phyloP scores from a whole-genome alignment of 2,113 vertebrate genomes.

The Halcyon senegalensis region DNA sequence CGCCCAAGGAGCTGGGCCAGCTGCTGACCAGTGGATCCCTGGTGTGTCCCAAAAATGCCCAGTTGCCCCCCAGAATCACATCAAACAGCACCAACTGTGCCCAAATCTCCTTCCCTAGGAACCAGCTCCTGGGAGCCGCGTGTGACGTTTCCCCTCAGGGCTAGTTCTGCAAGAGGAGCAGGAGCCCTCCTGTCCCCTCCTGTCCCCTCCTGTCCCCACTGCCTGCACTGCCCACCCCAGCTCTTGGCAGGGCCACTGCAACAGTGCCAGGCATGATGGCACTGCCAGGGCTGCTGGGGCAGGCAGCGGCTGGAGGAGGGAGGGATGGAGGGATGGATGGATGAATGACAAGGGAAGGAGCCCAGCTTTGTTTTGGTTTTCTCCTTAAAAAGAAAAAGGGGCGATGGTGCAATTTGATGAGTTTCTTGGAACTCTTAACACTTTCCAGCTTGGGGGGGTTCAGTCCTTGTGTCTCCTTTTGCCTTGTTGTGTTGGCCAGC shows the following conservation, averaged over 20 bases:
- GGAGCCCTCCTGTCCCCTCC: background rate
- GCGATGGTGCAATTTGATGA: background rate
- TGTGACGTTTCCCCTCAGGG: background rate
- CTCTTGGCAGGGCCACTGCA: background rate
- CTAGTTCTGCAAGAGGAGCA: background rate
- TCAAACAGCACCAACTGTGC: rapidly evolving
- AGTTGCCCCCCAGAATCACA: background rate
- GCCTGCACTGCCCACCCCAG: background rate
- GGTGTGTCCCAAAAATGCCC: background rate
- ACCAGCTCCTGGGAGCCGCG: background rate
- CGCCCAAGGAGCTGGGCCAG: rapidly evolving
- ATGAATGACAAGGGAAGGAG: background rate
- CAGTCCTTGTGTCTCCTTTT: constrained; percentile 65
- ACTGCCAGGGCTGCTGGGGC: rapidly evolving
- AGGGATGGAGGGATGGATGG: background rate
- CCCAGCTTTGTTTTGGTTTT: background rate
- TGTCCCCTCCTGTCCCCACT: background rate
- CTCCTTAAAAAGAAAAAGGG: background rate
- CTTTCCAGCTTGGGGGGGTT: background rate
- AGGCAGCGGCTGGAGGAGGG: background rate
- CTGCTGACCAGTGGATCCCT: rapidly evolving
- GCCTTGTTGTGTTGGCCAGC: constrained; percentile 74
- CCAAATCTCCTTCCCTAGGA: background rate
- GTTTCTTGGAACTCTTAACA: constrained; percentile 17
- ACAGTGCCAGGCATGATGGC: background rate